These are phyloP conservation scores for Lamprotornis superbus DNA, from an alignment of 2,113 vertebrate genomes.

Conservation along the genomic window DNA sequence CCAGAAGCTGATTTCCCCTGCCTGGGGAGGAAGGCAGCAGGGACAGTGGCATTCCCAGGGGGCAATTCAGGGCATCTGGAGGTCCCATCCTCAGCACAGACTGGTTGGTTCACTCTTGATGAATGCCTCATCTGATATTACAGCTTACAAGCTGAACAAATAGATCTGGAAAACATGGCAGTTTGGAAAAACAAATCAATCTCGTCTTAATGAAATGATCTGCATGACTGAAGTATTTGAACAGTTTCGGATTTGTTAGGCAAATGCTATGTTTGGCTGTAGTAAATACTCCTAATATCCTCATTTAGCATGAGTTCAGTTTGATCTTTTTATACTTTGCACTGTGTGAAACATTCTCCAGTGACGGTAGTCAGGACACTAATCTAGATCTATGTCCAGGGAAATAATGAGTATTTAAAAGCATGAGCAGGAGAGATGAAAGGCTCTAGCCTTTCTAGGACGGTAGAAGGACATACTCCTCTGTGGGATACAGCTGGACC, in stretches of 20 bases:
- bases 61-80: background rate
- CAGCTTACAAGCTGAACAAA: background rate
- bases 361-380: background rate
- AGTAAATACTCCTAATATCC: background rate
- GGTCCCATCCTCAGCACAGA: background rate
- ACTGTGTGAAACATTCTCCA: background rate
- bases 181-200: background rate
- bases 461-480: background rate
- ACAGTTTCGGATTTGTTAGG: background rate
- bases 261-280: background rate
- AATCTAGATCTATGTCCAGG: background rate
- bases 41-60: background rate
- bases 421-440: background rate
- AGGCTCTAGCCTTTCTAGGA: background rate
- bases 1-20: background rate
- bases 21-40: background rate
- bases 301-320: background rate
- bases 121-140: background rate
- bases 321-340: background rate
- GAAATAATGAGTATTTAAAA: background rate
- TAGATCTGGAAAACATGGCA: background rate
- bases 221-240: background rate
- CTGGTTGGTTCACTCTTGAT: background rate
- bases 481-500: background rate
- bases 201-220: background rate